phyloP scores from a whole-genome alignment of 2,797 vertebrate species.

The Eurystomus glaucurus region DNA sequence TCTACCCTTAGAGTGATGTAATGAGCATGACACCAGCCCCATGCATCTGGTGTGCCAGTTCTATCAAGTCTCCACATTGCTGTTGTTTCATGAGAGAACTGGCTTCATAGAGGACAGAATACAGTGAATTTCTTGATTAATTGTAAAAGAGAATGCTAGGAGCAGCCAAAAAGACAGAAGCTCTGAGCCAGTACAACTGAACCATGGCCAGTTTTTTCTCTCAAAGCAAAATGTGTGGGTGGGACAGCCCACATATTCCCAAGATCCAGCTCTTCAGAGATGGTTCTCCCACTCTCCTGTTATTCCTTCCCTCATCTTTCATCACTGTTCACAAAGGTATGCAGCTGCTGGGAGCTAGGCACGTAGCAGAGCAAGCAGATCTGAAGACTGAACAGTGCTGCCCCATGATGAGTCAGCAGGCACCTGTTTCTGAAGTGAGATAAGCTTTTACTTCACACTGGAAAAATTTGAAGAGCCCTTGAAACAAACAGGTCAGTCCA shows the following conservation, averaged over 20 bases:
- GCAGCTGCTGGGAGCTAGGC: background rate
- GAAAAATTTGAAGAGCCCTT: background rate
- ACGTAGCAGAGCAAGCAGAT: background rate
- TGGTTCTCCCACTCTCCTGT: background rate
- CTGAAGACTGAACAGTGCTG: background rate
- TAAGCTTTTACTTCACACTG: background rate
- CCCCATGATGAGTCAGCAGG: background rate
- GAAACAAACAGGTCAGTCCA: background rate
- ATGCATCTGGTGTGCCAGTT: background rate
- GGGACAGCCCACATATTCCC: background rate
- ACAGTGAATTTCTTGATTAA: background rate
- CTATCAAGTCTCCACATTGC: fast-evolving
- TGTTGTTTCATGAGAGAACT: background rate
- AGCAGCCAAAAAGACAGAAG: background rate
- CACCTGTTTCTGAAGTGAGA: background rate
- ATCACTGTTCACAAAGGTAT: fast-evolving
- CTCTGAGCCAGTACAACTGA: background rate
- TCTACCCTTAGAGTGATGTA: background rate
- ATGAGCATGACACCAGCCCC: fast-evolving
- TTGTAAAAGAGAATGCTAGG: background rate
- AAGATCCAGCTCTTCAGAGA: background rate
- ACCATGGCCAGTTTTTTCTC: background rate
- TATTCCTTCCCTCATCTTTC: background rate
- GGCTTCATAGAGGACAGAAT: background rate
- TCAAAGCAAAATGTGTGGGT: background rate